phyloP scores from a whole-genome alignment of 2,113 vertebrate species.

The Rhynchopsitta pachyrhyncha region DNA sequence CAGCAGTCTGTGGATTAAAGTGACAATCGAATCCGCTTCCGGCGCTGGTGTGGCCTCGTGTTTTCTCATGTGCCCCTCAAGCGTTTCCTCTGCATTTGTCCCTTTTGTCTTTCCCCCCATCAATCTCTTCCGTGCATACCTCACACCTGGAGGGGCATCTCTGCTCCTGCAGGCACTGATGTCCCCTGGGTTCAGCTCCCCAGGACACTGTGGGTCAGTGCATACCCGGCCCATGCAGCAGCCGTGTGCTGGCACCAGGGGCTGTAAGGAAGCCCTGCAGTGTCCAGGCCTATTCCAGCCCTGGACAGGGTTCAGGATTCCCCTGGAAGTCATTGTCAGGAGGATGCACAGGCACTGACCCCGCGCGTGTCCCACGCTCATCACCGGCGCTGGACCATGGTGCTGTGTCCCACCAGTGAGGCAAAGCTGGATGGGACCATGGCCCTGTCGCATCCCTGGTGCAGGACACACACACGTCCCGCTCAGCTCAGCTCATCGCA shows the following conservation, averaged over 20 bases:
- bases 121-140: background rate
- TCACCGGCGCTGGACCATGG: accelerated
- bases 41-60: background rate
- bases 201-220: accelerated
- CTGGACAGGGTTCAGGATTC: slow-evolving; percentile 33
- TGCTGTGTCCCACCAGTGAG: accelerated
- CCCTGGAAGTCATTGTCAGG: slow-evolving; percentile 8
- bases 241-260: accelerated
- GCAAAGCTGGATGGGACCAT: accelerated
- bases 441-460: background rate
- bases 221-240: background rate
- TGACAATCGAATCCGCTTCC: slow-evolving; percentile 35
- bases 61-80: background rate
- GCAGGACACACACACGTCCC: too few species aligned
- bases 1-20: slow-evolving; percentile 61
- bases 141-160: background rate
- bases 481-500: background rate
- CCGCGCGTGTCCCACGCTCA: accelerated
- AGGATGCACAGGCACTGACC: background rate
- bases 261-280: slow-evolving; percentile 3
- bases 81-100: background rate
- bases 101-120: background rate
- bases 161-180: accelerated
- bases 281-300: background rate
- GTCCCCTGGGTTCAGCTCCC: background rate